Evolutionary conservation across 2,113 vertebrate species (phyloP), one percentile per base, ranked within the genome.

Genomic region (Pristiophorus japonicus): DNA sequence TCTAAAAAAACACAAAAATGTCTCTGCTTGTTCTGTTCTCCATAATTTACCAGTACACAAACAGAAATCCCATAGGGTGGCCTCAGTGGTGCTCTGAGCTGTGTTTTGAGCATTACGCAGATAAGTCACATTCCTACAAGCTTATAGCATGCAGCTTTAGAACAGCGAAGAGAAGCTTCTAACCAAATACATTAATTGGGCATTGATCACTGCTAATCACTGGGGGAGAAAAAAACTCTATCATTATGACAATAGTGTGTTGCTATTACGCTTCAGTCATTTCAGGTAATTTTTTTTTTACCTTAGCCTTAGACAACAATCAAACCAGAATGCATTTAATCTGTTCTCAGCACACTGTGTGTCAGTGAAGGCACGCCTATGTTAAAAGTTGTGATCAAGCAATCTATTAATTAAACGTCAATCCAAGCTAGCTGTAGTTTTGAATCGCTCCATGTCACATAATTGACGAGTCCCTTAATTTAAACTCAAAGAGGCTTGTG

Each of bases 181-280:
- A 92, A 92, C 88, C 59, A 92, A 92, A 92, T 38, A 92, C 34
- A 92, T 92, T 92, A 92, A 92, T 92, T 92, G 88, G 88, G 63
- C 59, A 92, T 92, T 92, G 88, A 92, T 92, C 88, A 92, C 62
- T 65, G 88, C 59, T 63, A 62, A 92, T 92, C 88, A 38, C 59
- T 65, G 34, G 88, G 88, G 88, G 59, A 63, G 8, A 92, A n/a
- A 62, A 42, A 18, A 92, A 38, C 88, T 65, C 59, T 92, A 38
- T 92, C 63, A 92, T 92, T 92, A 65, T 92, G 59, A 38, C 88
- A 92, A 62, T 63, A 5, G 88, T 65, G 38, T 63, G 20, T 3
- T 63, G 88, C 38, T 92, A 92, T 38, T 63, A 38, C 38, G n/a
- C 88, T 42, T 16, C 88, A 63, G 59, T 92, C 10, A 16, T 65